Evolutionary conservation across 2,113 vertebrate genomes (phyloP).

Genomic region (Myanophis thanlyinensis): DNA sequence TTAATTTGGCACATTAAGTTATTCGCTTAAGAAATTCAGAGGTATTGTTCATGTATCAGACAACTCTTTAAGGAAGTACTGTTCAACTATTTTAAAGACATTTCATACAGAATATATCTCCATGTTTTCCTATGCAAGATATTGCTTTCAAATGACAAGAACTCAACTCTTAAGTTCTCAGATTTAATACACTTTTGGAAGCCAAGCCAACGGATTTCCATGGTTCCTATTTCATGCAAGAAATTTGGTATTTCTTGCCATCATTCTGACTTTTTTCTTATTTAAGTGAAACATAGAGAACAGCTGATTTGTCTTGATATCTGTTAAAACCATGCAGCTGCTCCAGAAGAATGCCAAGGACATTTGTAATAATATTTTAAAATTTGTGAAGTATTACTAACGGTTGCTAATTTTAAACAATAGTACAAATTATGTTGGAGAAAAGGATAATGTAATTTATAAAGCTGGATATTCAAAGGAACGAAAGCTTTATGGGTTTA

Average conservation of each 20-base stretch:
- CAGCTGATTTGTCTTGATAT: slow-evolving; percentile 20
- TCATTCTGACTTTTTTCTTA: neutral
- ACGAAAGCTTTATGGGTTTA: neutral
- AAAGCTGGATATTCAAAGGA: neutral
- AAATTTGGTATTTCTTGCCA: neutral
- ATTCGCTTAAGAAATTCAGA: neutral
- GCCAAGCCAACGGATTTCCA: slow-evolving; percentile 1
- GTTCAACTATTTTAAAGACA: neutral
- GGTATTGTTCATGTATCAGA: neutral
- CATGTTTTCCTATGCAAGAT: neutral
- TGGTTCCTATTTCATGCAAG: neutral
- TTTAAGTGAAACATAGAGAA: neutral
- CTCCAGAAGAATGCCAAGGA: slow-evolving; percentile 1
- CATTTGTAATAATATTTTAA: slow-evolving; percentile 12
- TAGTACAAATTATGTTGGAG: neutral
- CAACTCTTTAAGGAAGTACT: slow-evolving; percentile 9
- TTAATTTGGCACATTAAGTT: slow-evolving; percentile 47
- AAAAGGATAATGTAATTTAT: neutral
- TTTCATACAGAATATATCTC: neutral
- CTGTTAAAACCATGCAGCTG: slow-evolving; percentile 26
- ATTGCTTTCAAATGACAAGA: neutral
- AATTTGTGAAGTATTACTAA: neutral
- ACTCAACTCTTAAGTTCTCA: neutral
- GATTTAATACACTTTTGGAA: neutral
- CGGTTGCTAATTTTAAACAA: neutral